A percentile compares a stretch with the other conserved stretches of the same genome.
Evolutionary conservation across 2,113 vertebrate species (phyloP).

Genomic region (Platanista minor): DNA sequence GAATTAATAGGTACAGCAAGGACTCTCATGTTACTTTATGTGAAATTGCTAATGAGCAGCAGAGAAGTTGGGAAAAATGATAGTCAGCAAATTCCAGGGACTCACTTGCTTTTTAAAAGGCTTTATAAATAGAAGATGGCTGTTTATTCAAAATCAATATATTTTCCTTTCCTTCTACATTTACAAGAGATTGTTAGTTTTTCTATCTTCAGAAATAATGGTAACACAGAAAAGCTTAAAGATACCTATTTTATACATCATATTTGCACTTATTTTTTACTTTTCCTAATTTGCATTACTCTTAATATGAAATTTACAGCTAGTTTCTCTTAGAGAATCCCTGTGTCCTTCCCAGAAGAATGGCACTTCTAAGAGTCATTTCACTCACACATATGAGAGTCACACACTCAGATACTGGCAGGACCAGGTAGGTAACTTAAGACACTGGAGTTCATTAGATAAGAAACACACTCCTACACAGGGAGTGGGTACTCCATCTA

Average conservation of each 20-base stretch:
- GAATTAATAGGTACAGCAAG: constrained; percentile 5
- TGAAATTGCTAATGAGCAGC: constrained; percentile 40
- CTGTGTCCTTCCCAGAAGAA: background rate
- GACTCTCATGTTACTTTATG: background rate
- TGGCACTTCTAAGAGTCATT: background rate
- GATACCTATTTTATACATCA: background rate
- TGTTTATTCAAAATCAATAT: constrained; percentile 23
- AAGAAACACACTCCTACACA: background rate
- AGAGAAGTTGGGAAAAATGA: background rate
- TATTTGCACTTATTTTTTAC: background rate
- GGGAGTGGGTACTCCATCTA: background rate
- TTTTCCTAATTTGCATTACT: background rate
- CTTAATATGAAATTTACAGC: background rate
- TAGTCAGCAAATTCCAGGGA: constrained; percentile 38
- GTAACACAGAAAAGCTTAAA: background rate
- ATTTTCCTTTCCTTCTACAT: constrained; percentile 5
- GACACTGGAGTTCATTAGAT: background rate
- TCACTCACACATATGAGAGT: fast-evolving
- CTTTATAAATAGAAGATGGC: background rate
- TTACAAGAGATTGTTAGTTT: background rate
- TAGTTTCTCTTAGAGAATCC: background rate
- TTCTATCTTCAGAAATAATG: background rate
- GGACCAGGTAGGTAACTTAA: background rate
- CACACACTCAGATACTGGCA: background rate
- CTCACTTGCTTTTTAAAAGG: constrained; percentile 4